Base-by-base conservation (phyloP, 2,113 vertebrate species). In the Anoplopoma fimbria region DNA sequence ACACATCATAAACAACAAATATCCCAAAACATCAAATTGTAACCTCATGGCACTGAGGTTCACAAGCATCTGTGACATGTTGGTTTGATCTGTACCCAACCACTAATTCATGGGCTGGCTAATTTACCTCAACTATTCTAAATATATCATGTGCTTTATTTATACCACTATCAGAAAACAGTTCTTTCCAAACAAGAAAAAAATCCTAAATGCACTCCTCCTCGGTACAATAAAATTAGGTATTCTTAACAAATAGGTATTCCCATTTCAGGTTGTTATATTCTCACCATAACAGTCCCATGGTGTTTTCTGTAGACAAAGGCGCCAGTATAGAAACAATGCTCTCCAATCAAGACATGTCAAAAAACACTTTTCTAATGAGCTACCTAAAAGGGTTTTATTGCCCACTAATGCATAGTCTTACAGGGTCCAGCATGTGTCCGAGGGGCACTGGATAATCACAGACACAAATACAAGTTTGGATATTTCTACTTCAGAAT, bases 1-100 rank as follows among this genome's bases (percentile, higher is more conserved):
- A 91, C 81, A 91, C 93, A 88, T 92, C 79, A 87, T 95, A 94
- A 94, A 95, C 91, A 92, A 92, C 87, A 93, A 93, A 94, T 93
- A 90, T 88, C 87, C 82, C 88, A 84, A 89, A 92, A 93, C 92
- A 92, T 93, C 83, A 90, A 92, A 92, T 91, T 93, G 87, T 90
- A 93, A 92, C 90, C 91, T 92, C 86, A 92, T 93, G 91, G 89
- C 83, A 77, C 69, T 85, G 89, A 86, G 88, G 88, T 89, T 89
- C 87, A 88, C 91, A 92, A 87, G 85, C 91, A 91, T 92, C 88
- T 90, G 89, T 84, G 89, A 91, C 89, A 93, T 94, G 87, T 74
- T 86, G 87, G 83, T 92, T 91, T 93, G 88, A 93, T 93, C 87
- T 82, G 71, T 77, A 87, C 71, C 77, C 85, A 87, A 85, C 89